These are phyloP conservation scores for Lipotes vexillifer DNA, from an alignment of 2,113 vertebrate species.

Conservation along the genomic window DNA sequence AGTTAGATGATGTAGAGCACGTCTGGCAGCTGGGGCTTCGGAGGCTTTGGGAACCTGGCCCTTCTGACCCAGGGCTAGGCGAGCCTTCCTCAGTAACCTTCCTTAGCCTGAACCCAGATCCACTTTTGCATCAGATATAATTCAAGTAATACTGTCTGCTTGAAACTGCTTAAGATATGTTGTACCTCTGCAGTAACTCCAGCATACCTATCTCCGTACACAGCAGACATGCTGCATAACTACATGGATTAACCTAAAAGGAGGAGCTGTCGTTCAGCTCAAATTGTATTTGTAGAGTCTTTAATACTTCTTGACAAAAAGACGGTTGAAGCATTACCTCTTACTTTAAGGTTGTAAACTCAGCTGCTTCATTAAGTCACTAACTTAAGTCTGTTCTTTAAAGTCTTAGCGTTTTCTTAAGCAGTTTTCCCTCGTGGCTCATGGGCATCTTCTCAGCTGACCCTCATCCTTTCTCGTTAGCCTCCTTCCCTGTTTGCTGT, in stretches of 20 bases:
- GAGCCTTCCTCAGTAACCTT: slow-evolving; percentile 17
- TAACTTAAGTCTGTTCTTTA: not conserved
- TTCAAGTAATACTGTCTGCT: slow-evolving; percentile 38
- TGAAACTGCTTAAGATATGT: slow-evolving; percentile 80
- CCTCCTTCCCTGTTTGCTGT: slow-evolving; percentile 43
- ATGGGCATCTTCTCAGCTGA: not conserved
- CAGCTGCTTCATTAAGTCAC: not conserved
- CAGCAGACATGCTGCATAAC: not conserved
- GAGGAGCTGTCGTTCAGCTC: not conserved
- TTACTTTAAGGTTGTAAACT: not conserved
- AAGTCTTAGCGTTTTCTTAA: slow-evolving; percentile 60
- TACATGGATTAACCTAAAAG: not conserved
- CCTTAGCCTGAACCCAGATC: slow-evolving; percentile 18
- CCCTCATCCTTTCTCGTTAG: slow-evolving; percentile 32
- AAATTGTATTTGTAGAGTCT: not conserved
- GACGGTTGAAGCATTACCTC: not conserved
- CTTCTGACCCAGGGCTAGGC: not conserved
- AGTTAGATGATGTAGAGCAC: slow-evolving; percentile 94
- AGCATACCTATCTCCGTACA: not conserved
- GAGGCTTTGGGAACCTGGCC: slow-evolving; percentile 83
- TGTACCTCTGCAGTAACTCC: not conserved
- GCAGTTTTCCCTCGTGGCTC: slow-evolving; percentile 73
- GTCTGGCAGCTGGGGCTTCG: slow-evolving; percentile 86
- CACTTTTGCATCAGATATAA: not conserved
- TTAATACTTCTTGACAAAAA: slow-evolving; percentile 12